Evolutionary conservation across 23 tunicate species (phyloP).

Genomic region (Halocynthia aurantium): DNA sequence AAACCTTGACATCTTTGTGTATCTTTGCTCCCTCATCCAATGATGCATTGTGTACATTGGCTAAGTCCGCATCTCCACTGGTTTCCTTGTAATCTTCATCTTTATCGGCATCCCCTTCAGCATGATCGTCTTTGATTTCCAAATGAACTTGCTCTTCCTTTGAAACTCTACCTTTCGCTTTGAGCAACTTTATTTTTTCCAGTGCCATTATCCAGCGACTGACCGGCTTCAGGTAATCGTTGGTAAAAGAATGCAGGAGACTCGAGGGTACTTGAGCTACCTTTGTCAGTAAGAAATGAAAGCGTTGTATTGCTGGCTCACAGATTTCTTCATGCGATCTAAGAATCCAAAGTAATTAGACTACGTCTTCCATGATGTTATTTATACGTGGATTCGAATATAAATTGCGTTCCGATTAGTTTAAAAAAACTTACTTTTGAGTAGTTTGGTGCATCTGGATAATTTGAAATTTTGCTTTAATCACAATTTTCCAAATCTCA

Average conservation of each 20-base stretch:
- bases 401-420: background rate
- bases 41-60: too few relatives aligned
- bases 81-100: background rate
- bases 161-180: conserved; percentile 1
- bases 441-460: conserved; percentile 48
- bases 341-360: background rate
- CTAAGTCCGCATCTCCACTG: too few relatives aligned
- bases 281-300: conserved; percentile 47
- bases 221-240: conserved; percentile 1
- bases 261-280: conserved; percentile 25
- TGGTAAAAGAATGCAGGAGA: background rate
- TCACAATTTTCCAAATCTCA: conserved; percentile 26
- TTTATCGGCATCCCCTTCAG: background rate
- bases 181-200: background rate
- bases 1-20: too few relatives aligned
- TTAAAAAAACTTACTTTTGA: conserved; percentile 24
- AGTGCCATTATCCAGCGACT: conserved; percentile 30
- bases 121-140: too few relatives aligned
- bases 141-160: background rate
- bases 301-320: conserved; percentile 36
- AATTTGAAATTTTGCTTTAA: conserved; percentile 34
- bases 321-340: conserved; percentile 62
- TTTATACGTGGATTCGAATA: background rate
- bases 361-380: too few relatives aligned
- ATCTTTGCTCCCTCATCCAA: too few relatives aligned